Conservation (phyloP, 53 echinoderm and acorn worm species). For the Arbacia lixula region DNA sequence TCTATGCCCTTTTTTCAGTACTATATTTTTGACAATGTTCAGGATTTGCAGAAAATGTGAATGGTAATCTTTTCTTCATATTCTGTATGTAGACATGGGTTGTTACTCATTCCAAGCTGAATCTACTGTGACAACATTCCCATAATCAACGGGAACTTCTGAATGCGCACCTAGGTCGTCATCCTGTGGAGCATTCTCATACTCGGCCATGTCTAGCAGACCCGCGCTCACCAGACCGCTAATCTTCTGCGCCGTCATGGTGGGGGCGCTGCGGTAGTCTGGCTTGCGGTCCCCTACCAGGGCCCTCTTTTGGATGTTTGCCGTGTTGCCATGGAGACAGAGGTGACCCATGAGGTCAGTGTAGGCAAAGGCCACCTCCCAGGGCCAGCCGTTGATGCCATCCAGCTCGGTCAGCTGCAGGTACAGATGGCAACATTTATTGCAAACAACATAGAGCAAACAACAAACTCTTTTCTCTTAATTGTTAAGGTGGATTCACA, state of each 20-base stretch:
- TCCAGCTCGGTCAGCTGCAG: conserved; percentile 69
- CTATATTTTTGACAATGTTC: no score
- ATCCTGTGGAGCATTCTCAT: conserved; percentile 20
- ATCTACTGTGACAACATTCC: no score
- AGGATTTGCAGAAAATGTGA: no score
- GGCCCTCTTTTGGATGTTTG: conserved; percentile 86
- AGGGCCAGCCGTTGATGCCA: conserved; percentile 90
- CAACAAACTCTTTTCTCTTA: no score
- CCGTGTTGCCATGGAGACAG: conserved; percentile 86
- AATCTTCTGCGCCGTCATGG: conserved; percentile 44
- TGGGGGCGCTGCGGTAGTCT: conserved; percentile 57
- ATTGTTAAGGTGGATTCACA: no score
- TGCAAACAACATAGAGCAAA: no score
- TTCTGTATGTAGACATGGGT: no score
- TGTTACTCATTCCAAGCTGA: no score
- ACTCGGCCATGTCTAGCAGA: conserved; percentile 88
- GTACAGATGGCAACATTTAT: no score
- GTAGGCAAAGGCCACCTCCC: conserved; percentile 94
- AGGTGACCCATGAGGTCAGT: conserved; percentile 79
- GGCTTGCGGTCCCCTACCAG: conserved; percentile 81
- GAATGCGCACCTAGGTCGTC: conserved; percentile 36
- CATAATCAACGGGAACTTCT: no score
- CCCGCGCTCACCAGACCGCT: conserved; percentile 81
- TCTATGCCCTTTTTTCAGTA: no score
- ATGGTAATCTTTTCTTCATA: no score